Conservation (phyloP, 2,113 vertebrate genomes). For the Daboia siamensis region DNA sequence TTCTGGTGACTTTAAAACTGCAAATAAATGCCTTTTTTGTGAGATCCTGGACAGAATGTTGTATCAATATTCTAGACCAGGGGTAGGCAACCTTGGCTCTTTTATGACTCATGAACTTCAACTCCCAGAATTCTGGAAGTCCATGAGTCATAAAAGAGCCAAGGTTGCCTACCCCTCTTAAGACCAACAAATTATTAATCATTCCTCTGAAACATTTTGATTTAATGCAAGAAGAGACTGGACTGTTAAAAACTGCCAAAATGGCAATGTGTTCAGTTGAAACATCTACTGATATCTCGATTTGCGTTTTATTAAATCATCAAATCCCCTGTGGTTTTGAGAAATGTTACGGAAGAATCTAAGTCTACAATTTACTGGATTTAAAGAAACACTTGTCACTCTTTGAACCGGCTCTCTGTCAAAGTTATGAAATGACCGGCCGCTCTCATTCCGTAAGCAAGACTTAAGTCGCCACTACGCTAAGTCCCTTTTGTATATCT, state of each 20-base stretch:
- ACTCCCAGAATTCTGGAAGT: no score
- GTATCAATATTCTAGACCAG: background rate
- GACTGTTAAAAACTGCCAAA: background rate
- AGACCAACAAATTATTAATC: background rate
- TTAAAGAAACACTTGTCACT: background rate
- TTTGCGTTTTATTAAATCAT: background rate
- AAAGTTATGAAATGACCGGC: background rate
- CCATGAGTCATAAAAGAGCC: no score
- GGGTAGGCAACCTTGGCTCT: no score
- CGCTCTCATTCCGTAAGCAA: background rate
- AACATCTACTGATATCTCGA: background rate
- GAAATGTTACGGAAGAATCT: background rate
- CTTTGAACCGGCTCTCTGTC: background rate
- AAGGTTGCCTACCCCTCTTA: no score
- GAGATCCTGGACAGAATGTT: background rate
- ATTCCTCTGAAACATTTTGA: background rate
- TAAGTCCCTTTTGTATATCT: background rate
- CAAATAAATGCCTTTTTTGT: background rate
- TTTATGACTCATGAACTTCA: no score
- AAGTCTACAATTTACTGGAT: background rate
- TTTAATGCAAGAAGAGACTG: background rate
- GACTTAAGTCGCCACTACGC: background rate
- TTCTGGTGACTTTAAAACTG: background rate
- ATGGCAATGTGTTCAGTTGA: background rate
- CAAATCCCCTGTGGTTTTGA: background rate